Evolutionary conservation across 2,797 vertebrate species (phyloP).

Genomic region (Gallirallus australis): DNA sequence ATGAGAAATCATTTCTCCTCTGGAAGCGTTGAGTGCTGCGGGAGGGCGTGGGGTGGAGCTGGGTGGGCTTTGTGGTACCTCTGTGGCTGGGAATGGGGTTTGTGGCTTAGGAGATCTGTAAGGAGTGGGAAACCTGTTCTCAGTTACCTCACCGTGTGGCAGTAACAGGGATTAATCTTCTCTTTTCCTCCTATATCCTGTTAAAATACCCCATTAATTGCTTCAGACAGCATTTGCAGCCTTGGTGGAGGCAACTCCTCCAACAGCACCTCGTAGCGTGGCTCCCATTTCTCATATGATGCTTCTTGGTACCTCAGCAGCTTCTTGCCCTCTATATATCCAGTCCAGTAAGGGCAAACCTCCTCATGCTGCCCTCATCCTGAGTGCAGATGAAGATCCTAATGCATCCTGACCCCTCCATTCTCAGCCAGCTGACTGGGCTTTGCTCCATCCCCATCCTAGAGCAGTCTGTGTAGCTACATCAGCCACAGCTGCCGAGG

Average conservation of each 20-base stretch:
- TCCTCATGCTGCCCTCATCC: accelerated
- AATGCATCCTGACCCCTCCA: too few relatives aligned
- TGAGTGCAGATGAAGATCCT: neutral
- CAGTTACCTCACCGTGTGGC: accelerated
- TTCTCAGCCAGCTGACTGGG: neutral
- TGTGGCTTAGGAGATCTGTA: neutral
- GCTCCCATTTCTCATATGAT: accelerated
- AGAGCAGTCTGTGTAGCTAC: neutral
- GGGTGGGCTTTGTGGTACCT: neutral
- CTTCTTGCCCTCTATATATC: neutral
- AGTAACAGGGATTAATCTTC: neutral
- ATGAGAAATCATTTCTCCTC: neutral
- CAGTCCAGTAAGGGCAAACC: neutral
- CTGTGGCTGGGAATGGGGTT: neutral
- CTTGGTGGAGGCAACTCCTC: neutral
- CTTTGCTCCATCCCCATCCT: neutral
- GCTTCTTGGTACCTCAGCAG: accelerated
- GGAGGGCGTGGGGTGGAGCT: neutral
- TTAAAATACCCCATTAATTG: neutral
- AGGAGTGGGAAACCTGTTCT: neutral
- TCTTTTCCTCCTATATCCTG: neutral
- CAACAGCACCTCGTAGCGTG: neutral
- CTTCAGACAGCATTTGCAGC: neutral
- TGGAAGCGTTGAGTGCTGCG: neutral
- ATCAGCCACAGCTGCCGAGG: neutral